Evolutionary conservation across 2,888 invertebrate genomes (phyloP), one percentile per base, ranked within the genome.

Genomic region (Neelides folsomi): DNA sequence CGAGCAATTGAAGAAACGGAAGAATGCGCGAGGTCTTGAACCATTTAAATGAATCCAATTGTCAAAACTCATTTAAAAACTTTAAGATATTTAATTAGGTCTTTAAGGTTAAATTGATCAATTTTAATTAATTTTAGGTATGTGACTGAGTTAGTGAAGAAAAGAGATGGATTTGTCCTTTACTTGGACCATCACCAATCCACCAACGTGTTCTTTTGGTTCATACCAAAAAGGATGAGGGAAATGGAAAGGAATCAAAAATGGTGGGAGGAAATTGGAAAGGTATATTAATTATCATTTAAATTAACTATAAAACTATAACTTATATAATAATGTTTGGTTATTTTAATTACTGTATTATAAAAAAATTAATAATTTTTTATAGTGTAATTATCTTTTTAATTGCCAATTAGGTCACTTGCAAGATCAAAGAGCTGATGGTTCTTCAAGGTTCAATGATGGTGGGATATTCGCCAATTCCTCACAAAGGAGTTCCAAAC

Each of bases 121-220:
- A 36, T 18, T 20, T 43, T 42, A 50, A 44, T 38, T 44, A 15
- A 13, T 19, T 16, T 1, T 58, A 69, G 77, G 59, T 74, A 77
- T 65, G 79, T 84, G 58, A 67, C 71, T 38, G 66, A 75, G 2
- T 71, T 74, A 44, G 71, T 84, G 1, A 68, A 71, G 0, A 62
- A 65, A 0, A 72, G 75, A 18, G 68, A 72, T 0, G 79, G 80
- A 0, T 86, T 82, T 67, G 72, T 78, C 50, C 70, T 82, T 19
- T 81, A 85, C 1, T 68, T 77, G 35, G 68, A 80, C 56, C 68
- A 71, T 16, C 75, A 76, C 47, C 81, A 88, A 62, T 85, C 83
- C 57, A 82, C 86, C 16, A 90, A 88, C 67, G 79, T 93, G 1
- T 90, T 89, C 66, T 77, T 77, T 70, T 92, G 90, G 90, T 92